Evolutionary conservation across 2,113 vertebrate genomes (phyloP).

Genomic region (Thamnophis sirtalis): DNA sequence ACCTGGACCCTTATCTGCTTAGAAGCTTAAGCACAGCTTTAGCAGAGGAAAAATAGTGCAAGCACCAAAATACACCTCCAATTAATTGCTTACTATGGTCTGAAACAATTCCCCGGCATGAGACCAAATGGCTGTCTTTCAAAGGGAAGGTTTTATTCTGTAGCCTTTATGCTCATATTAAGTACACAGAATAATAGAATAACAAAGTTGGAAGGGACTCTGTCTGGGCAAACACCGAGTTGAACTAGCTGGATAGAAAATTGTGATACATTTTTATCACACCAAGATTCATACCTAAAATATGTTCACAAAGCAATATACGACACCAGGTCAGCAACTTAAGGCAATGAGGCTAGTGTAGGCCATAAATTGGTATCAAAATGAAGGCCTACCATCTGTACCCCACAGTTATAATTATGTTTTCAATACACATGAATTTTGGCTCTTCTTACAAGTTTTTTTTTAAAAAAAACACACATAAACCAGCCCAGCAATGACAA

Average conservation of each 20-base stretch:
- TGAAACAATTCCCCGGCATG: conserved; percentile 32
- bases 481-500: conserved; percentile 63
- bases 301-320: conserved; percentile 29
- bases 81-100: conserved; percentile 32
- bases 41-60: conserved; percentile 19
- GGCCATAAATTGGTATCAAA: conserved; percentile 38
- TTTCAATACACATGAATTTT: conserved; percentile 47
- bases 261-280: conserved; percentile 30
- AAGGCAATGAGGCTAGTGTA: conserved; percentile 17
- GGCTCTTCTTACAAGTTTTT: conserved; percentile 45
- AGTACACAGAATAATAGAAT: background rate
- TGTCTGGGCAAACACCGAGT: conserved; percentile 22
- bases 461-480: conserved; percentile 56
- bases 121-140: conserved; percentile 19
- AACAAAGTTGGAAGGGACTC: background rate
- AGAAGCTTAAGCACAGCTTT: conserved; percentile 1
- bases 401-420: conserved; percentile 38
- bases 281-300: conserved; percentile 28
- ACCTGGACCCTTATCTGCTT: conserved; percentile 13
- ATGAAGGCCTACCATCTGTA: conserved; percentile 3
- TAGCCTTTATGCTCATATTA: conserved; percentile 32
- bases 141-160: conserved; percentile 44
- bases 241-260: conserved; percentile 34
- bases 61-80: conserved; percentile 34
- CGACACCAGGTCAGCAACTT: conserved; percentile 21